Evolutionary conservation across 2,888 invertebrate genomes (phyloP).

Genomic region (Thera britannica): DNA sequence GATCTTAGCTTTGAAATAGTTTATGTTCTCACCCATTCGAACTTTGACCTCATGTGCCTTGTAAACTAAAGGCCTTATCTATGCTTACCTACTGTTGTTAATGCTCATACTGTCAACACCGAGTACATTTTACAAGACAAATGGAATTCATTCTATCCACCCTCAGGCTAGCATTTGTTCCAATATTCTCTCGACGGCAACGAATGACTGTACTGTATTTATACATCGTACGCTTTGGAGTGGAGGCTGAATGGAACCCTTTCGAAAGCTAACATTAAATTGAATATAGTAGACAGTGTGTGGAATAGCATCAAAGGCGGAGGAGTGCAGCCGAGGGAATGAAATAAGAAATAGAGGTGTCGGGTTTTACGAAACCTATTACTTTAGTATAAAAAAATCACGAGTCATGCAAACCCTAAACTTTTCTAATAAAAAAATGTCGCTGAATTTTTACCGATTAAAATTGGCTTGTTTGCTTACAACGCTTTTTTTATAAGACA

Average conservation of each 20-base stretch:
- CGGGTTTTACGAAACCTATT: neutral
- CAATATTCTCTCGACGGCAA: slow-evolving; percentile 19
- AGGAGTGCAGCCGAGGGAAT: neutral
- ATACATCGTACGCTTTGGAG: slow-evolving; percentile 7
- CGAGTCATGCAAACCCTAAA: no score
- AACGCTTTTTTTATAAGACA: no score
- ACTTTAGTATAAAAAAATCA: no score
- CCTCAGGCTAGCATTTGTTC: slow-evolving; percentile 26
- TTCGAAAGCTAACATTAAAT: neutral
- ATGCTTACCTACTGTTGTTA: neutral
- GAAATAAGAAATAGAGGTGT: neutral
- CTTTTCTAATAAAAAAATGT: no score
- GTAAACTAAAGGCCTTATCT: neutral
- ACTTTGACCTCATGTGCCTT: no score
- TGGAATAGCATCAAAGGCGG: no score
- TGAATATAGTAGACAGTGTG: neutral
- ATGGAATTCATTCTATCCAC: slow-evolving; percentile 20
- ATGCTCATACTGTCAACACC: neutral
- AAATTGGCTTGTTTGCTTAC: no score
- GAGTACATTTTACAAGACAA: slow-evolving; percentile 5
- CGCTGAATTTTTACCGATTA: no score
- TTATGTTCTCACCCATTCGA: no score
- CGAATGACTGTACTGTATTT: slow-evolving; percentile 9
- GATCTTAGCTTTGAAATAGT: no score
- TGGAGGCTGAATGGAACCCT: neutral